Evolutionary conservation across 2,888 invertebrate species (phyloP), one percentile per base, ranked within the genome.

Genomic region (Biston betularia): DNA sequence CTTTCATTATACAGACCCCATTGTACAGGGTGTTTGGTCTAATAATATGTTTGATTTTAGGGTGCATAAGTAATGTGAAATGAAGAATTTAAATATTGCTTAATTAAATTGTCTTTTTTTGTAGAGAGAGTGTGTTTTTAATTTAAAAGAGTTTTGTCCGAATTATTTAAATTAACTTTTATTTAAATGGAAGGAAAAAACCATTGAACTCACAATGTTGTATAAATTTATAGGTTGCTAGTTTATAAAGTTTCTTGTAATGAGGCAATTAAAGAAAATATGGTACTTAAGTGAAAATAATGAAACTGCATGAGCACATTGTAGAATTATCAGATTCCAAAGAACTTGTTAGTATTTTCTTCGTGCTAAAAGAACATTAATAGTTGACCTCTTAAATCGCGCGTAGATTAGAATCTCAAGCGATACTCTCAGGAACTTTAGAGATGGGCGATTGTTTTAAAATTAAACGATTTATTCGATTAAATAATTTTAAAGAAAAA

Each of bases 21-120:
- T 88, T 87, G 87, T 79, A 78, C 72, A 89, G 89, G 87, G 79
- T 80, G 71, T 77, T 84, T 84, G 86, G 72, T 78, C 83, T 84
- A 81, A 82, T 83, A 72, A 72, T 82, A 75, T 77, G 79, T 83
- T 80, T 79, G 75, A 74, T 77, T 72, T 71, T 64, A 46, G 75
- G 77, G 75, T 77, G 77, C 73, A 77, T 77, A 71, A 72, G 69
- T 73, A 72, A 75, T 73, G 68, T 70, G 70, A 71, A 70, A 69
- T n/a, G 72, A 59, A 54, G 59, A 57, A 70, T 68, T 71, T 73
- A 63, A 66, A 69, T 69, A 63, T 60, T 69, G 55, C 63, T 66
- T 68, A 71, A 74, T 72, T 63, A 66, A 69, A 65, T 72, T 64
- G 57, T 66, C 44, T 61, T 60, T 61, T n/a, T 57, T 50, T 45